phyloP scores from a whole-genome alignment of 2,113 vertebrate genomes.

The Sarotherodon lohbergeri region DNA sequence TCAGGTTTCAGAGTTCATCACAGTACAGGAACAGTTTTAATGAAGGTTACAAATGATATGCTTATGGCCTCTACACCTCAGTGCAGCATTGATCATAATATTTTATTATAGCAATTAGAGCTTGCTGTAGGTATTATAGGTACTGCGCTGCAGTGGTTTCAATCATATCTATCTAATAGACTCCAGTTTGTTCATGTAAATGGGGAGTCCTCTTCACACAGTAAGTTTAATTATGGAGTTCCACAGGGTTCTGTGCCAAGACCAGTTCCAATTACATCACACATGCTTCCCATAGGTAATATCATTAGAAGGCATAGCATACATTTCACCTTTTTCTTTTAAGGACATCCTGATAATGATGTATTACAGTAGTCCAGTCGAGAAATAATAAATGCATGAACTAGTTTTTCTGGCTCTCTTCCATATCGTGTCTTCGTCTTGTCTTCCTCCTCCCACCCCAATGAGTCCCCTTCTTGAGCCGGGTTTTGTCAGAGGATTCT shows the following conservation, averaged over 20 bases:
- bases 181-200: neutral
- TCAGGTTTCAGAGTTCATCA: neutral
- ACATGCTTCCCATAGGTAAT: neutral
- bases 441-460: neutral
- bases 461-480: fast-evolving
- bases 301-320: neutral
- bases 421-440: neutral
- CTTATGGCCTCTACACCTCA: neutral
- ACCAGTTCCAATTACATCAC: neutral
- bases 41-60: neutral
- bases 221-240: neutral
- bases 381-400: neutral
- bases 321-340: neutral
- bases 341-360: neutral
- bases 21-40: neutral
- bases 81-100: neutral
- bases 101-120: neutral
- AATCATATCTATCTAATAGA: neutral
- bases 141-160: fast-evolving
- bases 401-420: neutral
- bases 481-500: fast-evolving
- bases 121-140: neutral
- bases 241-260: neutral
- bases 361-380: neutral
- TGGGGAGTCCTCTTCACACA: neutral